Evolutionary conservation across 2,888 invertebrate genomes (phyloP), one percentile per base, ranked within the genome.

Genomic region (Nezara viridula): DNA sequence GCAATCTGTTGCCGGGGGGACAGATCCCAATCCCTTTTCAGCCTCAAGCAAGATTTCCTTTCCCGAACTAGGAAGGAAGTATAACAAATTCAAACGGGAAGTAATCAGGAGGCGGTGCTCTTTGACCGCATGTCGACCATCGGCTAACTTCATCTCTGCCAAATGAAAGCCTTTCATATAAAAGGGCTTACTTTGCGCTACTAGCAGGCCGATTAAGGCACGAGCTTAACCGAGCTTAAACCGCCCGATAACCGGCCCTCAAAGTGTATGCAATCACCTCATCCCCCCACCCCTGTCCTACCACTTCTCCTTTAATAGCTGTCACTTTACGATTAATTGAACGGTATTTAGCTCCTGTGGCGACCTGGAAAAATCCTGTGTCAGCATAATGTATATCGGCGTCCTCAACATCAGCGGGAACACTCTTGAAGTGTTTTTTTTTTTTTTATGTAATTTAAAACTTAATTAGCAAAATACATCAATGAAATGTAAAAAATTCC

Each of bases 241-340:
- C 55, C 86, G 86, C 19, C 86, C 52, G 86, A 86, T 86, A 86
- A 86, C 86, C 86, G 86, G 86, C 60, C 55, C 86, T 86, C 86
- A 86, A 86, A 86, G 86, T 86, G 86, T 86, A 86, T 86, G 86
- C 86, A 86, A 86, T 86, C 86, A 86, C 55, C 86, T 44, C 85
- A 2, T 21, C 44, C 37, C 24, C 60, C 27, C 60, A 9, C 86
- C 49, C 19, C 27, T 32, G 5, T 32, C 2, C 86, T 21, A 0
- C 55, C 60, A 52, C 86, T 86, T 40, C 86, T 60, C 44, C 86
- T 50, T 50, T 50, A 86, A 49, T 66, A 66, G 66, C 66, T 66
- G 66, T 66, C 66, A 66, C 66, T 66, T 66, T 32, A 66, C 66
- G 32, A 66, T 66, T 66, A 66, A 66, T 66, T 66, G 66, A 66